Evolutionary conservation across 2,113 vertebrate genomes (phyloP).

Genomic region (Muntiacus reevesi): DNA sequence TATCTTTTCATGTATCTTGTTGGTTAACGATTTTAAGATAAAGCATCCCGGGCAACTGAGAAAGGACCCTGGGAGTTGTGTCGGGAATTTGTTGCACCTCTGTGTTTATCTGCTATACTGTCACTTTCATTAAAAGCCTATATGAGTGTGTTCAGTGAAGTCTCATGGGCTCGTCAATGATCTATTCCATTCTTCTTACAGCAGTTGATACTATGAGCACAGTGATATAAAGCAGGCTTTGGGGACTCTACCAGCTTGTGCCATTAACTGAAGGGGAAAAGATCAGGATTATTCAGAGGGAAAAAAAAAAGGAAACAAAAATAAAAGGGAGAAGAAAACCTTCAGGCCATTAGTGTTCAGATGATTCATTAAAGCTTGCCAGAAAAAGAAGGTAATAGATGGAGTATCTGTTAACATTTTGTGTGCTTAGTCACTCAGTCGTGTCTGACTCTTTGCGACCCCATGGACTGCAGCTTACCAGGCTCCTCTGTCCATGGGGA

Average conservation of each 20-base stretch:
- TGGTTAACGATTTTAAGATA: neutral
- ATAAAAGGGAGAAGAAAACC: neutral
- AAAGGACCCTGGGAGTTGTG: neutral
- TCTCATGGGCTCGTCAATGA: neutral
- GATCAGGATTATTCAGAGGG: neutral
- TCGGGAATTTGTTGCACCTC: neutral
- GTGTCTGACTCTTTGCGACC: neutral
- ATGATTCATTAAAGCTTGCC: neutral
- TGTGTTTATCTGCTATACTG: neutral
- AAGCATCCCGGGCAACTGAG: neutral
- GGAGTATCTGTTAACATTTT: neutral
- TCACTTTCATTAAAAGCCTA: neutral
- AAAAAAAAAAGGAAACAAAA: neutral
- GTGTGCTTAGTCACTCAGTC: neutral
- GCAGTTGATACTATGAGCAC: neutral
- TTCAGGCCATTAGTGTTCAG: neutral
- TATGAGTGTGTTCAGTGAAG: neutral
- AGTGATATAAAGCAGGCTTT: neutral
- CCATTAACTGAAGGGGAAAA: neutral
- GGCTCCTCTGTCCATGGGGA: neutral
- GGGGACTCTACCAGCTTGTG: neutral
- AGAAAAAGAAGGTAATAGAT: neutral
- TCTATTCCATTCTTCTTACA: neutral
- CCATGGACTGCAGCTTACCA: neutral
- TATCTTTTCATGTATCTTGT: neutral